phyloP scores from a whole-genome alignment of 2,888 invertebrate genomes.

The Orchesella flavescens region DNA sequence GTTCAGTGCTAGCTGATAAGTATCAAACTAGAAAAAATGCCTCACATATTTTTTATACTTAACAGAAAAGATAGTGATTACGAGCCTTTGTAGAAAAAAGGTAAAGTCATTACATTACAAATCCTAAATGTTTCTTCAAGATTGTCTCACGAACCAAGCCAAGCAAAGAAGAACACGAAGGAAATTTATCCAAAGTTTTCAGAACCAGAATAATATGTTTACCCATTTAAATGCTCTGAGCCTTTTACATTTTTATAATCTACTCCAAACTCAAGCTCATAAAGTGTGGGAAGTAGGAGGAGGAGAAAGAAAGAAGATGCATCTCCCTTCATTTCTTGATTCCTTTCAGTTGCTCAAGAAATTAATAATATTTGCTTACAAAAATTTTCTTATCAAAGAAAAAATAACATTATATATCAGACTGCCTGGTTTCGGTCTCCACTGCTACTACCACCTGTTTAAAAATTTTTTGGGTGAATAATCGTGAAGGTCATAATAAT shows the following conservation, averaged over 20 bases:
- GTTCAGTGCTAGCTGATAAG: no score
- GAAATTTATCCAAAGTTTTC: no score
- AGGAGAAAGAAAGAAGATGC: slow-evolving; percentile 18
- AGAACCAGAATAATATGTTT: no score
- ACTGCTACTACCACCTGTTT: no score
- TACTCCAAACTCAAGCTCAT: slow-evolving; percentile 16
- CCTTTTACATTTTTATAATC: slow-evolving; percentile 10
- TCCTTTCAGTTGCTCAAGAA: background rate
- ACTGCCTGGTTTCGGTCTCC: no score
- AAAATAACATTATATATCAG: no score
- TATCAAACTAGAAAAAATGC: no score
- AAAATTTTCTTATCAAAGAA: background rate
- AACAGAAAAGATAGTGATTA: background rate
- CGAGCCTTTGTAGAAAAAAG: slow-evolving; percentile 7
- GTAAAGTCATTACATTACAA: slow-evolving; percentile 37
- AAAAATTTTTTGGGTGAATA: no score
- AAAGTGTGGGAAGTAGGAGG: slow-evolving; percentile 56
- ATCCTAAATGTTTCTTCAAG: slow-evolving; percentile 12
- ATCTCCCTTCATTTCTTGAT: background rate
- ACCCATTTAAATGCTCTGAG: no score
- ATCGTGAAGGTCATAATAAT: no score
- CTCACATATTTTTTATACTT: no score
- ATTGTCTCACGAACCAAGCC: slow-evolving; percentile 40
- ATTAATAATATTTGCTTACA: background rate
- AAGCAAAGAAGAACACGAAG: no score